Percentiles rank a stretch among this genome's conserved stretches.
Conservation (phyloP, 2,797 vertebrate genomes). For the Pipistrellus nathusii region DNA sequence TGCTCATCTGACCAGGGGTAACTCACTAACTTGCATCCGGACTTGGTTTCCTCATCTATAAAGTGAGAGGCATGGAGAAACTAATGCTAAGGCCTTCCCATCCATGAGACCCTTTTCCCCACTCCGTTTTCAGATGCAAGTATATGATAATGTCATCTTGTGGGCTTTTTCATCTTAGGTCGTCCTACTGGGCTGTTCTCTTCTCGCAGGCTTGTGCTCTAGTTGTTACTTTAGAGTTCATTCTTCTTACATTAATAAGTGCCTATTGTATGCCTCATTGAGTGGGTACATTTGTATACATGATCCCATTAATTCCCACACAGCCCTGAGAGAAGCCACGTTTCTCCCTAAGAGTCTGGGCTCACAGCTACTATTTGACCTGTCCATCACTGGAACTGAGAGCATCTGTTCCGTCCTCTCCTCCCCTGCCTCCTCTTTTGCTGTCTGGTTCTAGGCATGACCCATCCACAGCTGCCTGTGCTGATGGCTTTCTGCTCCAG, state of each 20-base stretch:
- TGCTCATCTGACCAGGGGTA: neutral
- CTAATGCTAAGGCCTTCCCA: neutral
- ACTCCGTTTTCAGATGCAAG: neutral
- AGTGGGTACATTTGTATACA: neutral
- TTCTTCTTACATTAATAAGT: neutral
- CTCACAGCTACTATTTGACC: neutral
- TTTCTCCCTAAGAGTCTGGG: neutral
- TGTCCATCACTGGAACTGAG: neutral
- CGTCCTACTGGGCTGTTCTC: neutral
- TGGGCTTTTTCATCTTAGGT: neutral
- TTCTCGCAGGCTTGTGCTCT: neutral
- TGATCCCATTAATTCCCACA: neutral
- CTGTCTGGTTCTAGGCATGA: neutral
- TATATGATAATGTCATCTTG: neutral
- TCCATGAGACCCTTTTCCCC: neutral
- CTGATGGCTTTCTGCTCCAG: neutral
- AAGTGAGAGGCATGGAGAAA: neutral
- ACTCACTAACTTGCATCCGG: neutral
- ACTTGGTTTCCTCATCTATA: conserved; percentile 9
- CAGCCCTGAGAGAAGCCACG: neutral
- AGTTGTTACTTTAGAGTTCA: neutral
- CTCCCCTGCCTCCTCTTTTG: neutral
- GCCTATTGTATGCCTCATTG: neutral
- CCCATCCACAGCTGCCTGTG: neutral
- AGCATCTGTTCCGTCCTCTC: neutral